Percentiles rank a stretch among this genome's conserved stretches.
These are phyloP conservation scores for Callithrix jacchus DNA, from an alignment of 2,113 vertebrate genomes.

Conservation along the genomic window DNA sequence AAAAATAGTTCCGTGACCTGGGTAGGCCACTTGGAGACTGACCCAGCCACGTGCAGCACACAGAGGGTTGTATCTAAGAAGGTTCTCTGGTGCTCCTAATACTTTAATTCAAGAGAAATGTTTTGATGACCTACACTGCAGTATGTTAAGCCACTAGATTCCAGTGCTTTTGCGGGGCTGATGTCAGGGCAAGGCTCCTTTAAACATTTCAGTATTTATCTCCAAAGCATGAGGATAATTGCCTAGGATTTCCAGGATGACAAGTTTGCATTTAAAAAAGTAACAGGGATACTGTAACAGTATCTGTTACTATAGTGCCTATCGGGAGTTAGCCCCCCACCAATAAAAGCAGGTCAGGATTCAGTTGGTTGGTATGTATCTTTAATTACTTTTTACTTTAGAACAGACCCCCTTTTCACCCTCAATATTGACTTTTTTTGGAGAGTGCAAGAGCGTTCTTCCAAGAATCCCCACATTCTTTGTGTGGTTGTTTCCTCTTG, in stretches of 20 bases:
- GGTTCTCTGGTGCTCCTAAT: neutral
- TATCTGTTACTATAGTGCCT: neutral
- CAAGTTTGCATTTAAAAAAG: neutral
- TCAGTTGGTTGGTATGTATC: neutral
- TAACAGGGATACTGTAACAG: neutral
- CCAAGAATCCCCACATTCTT: neutral
- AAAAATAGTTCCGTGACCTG: constrained; percentile 19
- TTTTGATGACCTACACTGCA: neutral
- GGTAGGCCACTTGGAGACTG: neutral
- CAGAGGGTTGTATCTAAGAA: neutral
- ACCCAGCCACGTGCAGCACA: neutral
- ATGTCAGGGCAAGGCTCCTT: no score
- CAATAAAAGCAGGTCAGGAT: no score
- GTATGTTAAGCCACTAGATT: neutral
- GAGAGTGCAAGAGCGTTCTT: neutral
- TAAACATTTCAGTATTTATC: neutral
- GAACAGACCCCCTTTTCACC: neutral
- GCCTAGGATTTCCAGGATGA: neutral
- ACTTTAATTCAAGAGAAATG: neutral
- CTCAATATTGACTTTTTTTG: neutral
- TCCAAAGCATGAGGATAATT: neutral
- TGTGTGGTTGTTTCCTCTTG: neutral
- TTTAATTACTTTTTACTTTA: neutral
- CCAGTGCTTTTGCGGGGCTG: neutral
- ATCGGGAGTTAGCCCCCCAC: neutral